Conservation (phyloP, 2,113 vertebrate species). For the Poeciliopsis turrubarensis region DNA sequence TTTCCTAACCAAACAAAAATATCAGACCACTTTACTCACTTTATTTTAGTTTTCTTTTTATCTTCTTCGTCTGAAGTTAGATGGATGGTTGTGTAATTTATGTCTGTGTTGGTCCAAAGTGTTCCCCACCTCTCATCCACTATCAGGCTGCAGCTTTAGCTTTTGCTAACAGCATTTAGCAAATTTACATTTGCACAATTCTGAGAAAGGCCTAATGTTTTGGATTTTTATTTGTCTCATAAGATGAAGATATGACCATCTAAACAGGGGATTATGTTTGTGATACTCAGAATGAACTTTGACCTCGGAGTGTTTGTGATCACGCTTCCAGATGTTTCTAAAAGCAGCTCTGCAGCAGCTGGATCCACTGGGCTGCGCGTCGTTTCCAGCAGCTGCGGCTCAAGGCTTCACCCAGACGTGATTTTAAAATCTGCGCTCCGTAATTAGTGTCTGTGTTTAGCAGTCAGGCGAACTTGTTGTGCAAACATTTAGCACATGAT, state of each 20-base stretch:
- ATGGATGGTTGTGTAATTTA: background rate
- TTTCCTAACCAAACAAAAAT: too few species aligned
- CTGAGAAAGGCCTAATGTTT: background rate
- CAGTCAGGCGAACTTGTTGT: conserved; percentile 11
- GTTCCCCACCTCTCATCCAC: background rate
- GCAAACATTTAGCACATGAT: background rate
- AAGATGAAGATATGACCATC: background rate
- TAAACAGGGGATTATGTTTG: background rate
- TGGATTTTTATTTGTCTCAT: background rate
- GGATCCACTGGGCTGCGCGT: conserved; percentile 39
- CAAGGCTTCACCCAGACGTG: conserved; percentile 48
- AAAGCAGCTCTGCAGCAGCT: conserved; percentile 45
- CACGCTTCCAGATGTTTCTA: conserved; percentile 40
- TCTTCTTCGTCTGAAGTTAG: too few species aligned
- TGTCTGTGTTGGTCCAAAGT: background rate
- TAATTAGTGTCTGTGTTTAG: conserved; percentile 41
- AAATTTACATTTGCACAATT: too few species aligned
- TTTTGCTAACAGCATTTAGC: background rate
- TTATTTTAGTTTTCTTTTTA: too few species aligned
- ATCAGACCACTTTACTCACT: too few species aligned
- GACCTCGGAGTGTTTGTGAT: conserved; percentile 19
- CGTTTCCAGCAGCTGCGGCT: conserved; percentile 42
- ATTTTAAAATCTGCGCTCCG: conserved; percentile 25
- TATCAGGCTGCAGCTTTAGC: background rate
- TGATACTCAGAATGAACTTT: conserved; percentile 2